Base-by-base conservation (phyloP, 53 echinoderm and acorn worm genomes). In the Crossaster papposus region DNA sequence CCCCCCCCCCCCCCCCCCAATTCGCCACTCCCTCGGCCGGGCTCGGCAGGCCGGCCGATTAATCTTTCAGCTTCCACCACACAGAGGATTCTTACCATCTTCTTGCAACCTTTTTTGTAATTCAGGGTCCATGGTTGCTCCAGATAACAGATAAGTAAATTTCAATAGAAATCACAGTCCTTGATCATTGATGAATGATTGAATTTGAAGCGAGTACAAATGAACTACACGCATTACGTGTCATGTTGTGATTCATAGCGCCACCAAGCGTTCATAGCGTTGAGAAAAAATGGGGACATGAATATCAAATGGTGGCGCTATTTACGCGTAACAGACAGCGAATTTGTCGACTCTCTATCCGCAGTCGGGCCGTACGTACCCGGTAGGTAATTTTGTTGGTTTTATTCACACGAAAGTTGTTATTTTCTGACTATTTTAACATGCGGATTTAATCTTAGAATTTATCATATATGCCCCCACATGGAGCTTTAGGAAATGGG, bases 21-120 rank as follows among this genome's bases (percentile, higher is more conserved):
- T 5, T 44, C 5, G 6, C 44, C 44, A 44, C 1, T 44, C 6
- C 5, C 44, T 44, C 44, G 6, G 44, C n/a, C n/a, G n/a, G n/a
- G n/a, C n/a, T n/a, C n/a, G n/a, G n/a, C n/a, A n/a, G n/a, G n/a
- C n/a, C n/a, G n/a, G n/a, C n/a, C n/a, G n/a, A n/a, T n/a, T n/a
- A n/a, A n/a, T n/a, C n/a, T n/a, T n/a, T n/a, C n/a, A n/a, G n/a
- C n/a, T 44, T 44, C 44, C 44, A 44, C 6, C 22, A 2, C 62
- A 81, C 2, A 58, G 18, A 58, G 6, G 23, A 50, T 31, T 55
- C 94, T 94, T 89, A 91, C 94, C 94, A 89, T 94, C 94, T 37
- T 88, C 94, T 26, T 82, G 79, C 65, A 94, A 83, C 54, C 72
- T 65, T 26, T 91, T 89, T 55, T 89, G 79, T 44, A 94, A 79